Evolutionary conservation across 1,140 invertebrate species (phyloP).

Genomic region (Chironomus tepperi): DNA sequence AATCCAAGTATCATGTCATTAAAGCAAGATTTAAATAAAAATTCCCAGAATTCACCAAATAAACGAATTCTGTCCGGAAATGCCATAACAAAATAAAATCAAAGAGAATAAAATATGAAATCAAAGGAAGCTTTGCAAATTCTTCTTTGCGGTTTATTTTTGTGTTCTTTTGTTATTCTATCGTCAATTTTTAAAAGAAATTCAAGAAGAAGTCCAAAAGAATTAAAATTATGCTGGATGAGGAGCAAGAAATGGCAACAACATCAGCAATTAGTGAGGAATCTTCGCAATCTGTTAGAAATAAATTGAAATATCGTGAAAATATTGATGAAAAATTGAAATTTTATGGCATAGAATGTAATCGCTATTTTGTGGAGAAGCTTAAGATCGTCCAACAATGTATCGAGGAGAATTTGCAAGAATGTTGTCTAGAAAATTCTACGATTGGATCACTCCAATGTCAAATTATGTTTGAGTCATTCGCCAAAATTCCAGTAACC

Average conservation of each 20-base stretch:
- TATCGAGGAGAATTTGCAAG: not conserved
- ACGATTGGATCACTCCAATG: not conserved
- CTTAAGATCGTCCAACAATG: not conserved
- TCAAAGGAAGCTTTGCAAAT: too few relatives aligned
- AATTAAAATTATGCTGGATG: too few relatives aligned
- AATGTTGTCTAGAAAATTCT: not conserved
- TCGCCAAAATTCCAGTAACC: not conserved
- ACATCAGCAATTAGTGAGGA: not conserved
- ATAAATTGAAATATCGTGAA: not conserved
- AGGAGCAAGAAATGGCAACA: not conserved
- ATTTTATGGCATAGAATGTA: not conserved
- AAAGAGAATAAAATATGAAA: too few relatives aligned
- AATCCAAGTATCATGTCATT: too few relatives aligned
- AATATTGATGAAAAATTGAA: not conserved
- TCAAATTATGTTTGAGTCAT: not conserved
- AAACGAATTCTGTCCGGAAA: too few relatives aligned
- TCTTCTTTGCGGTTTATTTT: too few relatives aligned
- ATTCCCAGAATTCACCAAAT: too few relatives aligned
- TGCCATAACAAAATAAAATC: too few relatives aligned
- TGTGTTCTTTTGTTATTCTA: too few relatives aligned
- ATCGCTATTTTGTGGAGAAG: not conserved
- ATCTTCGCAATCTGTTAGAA: not conserved
- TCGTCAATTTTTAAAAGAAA: too few relatives aligned
- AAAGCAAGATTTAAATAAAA: too few relatives aligned
- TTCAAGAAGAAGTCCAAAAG: too few relatives aligned